Conservation (phyloP, 92 coral and sea anemone species). For the Palythoa grandis region DNA sequence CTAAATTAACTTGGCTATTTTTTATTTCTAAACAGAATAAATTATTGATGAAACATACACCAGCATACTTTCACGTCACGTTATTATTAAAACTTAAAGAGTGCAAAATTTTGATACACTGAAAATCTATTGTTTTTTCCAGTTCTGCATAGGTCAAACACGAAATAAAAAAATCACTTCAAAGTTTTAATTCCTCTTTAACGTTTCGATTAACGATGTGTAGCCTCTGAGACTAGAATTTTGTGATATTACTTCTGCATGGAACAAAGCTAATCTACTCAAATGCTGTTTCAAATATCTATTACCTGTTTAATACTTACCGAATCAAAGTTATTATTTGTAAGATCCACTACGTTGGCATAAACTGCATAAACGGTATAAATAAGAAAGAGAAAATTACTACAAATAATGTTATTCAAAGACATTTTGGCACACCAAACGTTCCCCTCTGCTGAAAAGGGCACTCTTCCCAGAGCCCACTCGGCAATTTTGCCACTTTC, state of each 20-base stretch:
- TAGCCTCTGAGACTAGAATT: no score
- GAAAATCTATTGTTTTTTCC: no score
- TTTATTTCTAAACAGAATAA: no score
- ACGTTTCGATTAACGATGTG: no score
- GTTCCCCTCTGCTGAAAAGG: not conserved
- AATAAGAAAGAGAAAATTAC: not conserved
- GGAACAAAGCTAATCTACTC: not conserved
- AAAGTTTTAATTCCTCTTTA: no score
- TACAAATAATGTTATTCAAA: not conserved
- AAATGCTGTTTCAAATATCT: not conserved
- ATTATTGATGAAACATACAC: no score
- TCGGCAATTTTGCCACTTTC: not conserved
- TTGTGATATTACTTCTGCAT: not conserved
- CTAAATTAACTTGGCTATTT: no score
- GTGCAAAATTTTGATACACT: no score
- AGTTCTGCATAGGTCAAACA: no score
- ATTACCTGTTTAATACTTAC: conserved; percentile 51
- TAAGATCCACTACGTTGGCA: conserved; percentile 77
- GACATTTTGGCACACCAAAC: not conserved
- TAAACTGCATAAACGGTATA: conserved; percentile 12
- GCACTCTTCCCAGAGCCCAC: not conserved
- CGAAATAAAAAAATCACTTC: no score
- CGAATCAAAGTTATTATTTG: conserved; percentile 78
- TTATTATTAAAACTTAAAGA: no score
- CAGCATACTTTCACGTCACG: no score